Percentiles rank a stretch among this genome's conserved stretches.
These are phyloP conservation scores for Dipodomys ordii DNA, from an alignment of 2,113 vertebrate genomes.

Conservation along the genomic window DNA sequence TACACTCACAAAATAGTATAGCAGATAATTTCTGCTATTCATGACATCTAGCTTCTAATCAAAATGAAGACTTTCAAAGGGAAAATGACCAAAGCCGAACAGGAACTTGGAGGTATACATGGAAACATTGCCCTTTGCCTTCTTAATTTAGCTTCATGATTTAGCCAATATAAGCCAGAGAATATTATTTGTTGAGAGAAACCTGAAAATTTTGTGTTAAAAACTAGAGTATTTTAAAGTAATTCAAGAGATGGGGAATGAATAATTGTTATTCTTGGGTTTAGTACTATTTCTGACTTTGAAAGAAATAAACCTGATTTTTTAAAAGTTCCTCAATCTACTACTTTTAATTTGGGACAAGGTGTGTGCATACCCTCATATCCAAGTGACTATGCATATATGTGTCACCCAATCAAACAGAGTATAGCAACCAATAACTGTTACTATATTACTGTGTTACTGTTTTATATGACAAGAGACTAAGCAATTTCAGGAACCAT, in stretches of 20 bases:
- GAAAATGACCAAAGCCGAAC: background rate
- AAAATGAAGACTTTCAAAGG: background rate
- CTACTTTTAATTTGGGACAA: no score
- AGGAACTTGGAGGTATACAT: background rate
- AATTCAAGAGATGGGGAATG: background rate
- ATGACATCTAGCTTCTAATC: background rate
- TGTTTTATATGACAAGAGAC: background rate
- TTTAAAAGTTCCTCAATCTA: background rate
- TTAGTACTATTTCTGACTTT: background rate
- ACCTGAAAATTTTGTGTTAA: constrained; percentile 8
- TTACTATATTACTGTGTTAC: background rate
- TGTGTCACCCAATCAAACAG: background rate
- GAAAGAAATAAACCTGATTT: background rate
- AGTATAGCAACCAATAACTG: background rate
- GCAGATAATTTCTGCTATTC: background rate
- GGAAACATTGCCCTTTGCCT: background rate
- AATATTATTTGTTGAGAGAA: background rate
- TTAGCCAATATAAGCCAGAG: background rate
- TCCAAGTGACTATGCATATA: background rate
- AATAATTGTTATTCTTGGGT: background rate
- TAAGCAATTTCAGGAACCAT: background rate
- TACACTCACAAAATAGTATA: no score
- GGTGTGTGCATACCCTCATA: background rate
- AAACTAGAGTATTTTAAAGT: background rate
- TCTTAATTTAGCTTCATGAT: background rate